A percentile compares a stretch with the other conserved stretches of the same genome.
phyloP scores from a whole-genome alignment of 2,888 invertebrate genomes.

The Hyposoter dolosus region DNA sequence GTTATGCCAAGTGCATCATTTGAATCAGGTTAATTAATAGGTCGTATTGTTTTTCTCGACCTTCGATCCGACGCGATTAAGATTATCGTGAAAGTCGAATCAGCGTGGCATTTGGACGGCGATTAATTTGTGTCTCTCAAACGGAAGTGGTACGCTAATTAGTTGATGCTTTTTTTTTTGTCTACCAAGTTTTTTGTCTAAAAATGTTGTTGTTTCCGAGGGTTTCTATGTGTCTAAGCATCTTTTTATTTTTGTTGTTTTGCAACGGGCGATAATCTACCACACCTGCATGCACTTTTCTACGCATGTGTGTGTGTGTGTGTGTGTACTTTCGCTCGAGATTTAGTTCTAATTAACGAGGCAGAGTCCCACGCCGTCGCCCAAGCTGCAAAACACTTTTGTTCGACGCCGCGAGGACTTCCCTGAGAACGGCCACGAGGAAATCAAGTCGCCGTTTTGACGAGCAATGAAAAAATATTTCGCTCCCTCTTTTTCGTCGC shows the following conservation, averaged over 20 bases:
- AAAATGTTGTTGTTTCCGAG: conserved; percentile 23
- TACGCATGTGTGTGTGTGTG: conserved; percentile 5
- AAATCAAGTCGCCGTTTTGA: conserved; percentile 64
- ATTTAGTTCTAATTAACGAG: conserved; percentile 78
- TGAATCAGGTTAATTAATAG: background rate
- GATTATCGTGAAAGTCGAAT: conserved; percentile 45
- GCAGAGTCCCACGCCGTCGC: conserved; percentile 76
- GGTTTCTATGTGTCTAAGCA: conserved; percentile 1
- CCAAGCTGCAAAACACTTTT: conserved; percentile 48
- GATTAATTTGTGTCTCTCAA: conserved; percentile 40
- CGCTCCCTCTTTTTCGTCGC: background rate
- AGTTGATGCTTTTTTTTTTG: conserved; percentile 17
- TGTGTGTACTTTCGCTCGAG: conserved; percentile 73
- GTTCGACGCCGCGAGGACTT: conserved; percentile 69
- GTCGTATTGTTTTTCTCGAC: background rate
- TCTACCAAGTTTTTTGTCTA: background rate
- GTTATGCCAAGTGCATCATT: background rate
- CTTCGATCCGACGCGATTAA: background rate
- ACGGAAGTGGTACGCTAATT: conserved; percentile 40
- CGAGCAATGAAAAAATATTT: background rate
- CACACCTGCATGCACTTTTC: background rate
- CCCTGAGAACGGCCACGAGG: conserved; percentile 76
- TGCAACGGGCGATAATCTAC: conserved; percentile 38
- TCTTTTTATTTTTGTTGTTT: background rate
- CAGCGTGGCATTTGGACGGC: background rate